phyloP scores from a whole-genome alignment of 2,113 vertebrate genomes.

The Leuciscus idus region DNA sequence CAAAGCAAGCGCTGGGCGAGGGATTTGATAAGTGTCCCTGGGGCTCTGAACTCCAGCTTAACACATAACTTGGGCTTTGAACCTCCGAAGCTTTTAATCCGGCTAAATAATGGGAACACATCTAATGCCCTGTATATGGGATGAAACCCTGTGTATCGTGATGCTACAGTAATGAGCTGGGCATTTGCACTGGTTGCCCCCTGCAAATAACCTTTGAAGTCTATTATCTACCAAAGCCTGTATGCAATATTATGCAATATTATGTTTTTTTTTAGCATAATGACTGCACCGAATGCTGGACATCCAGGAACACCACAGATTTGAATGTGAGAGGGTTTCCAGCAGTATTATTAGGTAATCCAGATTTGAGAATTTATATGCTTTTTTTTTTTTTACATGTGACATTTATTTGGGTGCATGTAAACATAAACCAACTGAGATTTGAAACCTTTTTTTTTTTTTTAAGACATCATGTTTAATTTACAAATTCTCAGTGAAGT shows the following conservation, averaged over 20 bases:
- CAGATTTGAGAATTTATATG: no score
- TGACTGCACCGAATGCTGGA: not conserved
- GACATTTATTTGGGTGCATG: no score
- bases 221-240: not conserved
- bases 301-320: not conserved
- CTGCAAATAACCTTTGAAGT: constrained; percentile 15
- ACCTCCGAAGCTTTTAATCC: constrained; percentile 68
- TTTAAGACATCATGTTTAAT: no score
- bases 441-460: no score
- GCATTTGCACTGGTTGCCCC: not conserved
- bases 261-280: not conserved
- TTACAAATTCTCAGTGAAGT: no score
- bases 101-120: constrained; percentile 61
- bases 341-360: no score
- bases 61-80: constrained; percentile 56
- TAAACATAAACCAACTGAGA: no score
- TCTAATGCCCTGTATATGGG: constrained; percentile 61
- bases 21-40: constrained; percentile 63
- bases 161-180: constrained; percentile 25
- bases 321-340: not conserved
- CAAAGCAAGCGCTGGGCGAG: constrained; percentile 57
- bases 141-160: constrained; percentile 3
- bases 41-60: constrained; percentile 67
- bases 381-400: no score
- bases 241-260: constrained; percentile 24